Conservation (phyloP, 2,888 invertebrate species). For the Pheosia gnoma region DNA sequence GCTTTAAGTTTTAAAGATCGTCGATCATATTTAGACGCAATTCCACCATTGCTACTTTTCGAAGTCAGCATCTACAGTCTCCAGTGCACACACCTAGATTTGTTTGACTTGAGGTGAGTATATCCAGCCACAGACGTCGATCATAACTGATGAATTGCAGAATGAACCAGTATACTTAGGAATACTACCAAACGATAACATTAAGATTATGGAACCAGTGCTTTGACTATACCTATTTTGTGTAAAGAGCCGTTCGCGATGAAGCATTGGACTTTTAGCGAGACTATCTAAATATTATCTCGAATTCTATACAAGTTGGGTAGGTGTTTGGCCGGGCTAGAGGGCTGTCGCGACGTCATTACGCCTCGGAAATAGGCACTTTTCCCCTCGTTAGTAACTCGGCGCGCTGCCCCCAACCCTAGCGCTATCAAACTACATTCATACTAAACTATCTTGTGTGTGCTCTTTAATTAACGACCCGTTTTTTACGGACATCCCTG, state of each 20-base stretch:
- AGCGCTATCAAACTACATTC: constrained; percentile 46
- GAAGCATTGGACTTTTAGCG: constrained; percentile 26
- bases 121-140: too few species aligned
- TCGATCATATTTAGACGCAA: too few species aligned
- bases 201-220: constrained; percentile 12
- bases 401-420: constrained; percentile 60
- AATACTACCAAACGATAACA: constrained; percentile 6
- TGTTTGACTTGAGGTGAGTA: too few species aligned
- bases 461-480: constrained; percentile 47
- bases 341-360: constrained; percentile 76
- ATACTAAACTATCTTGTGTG: constrained; percentile 44
- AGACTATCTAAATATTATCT: constrained; percentile 47
- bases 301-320: constrained; percentile 44
- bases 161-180: neutral
- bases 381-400: constrained; percentile 81
- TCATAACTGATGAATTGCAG: too few species aligned
- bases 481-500: constrained; percentile 19
- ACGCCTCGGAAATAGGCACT: constrained; percentile 82
- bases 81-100: too few species aligned
- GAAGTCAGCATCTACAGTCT: too few species aligned
- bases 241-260: constrained; percentile 12
- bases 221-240: constrained; percentile 13
- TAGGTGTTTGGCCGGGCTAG: constrained; percentile 46
- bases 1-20: too few species aligned
- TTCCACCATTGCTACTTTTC: too few species aligned